Conservation (phyloP, 2,888 invertebrate species). For the Morinoia aosen region DNA sequence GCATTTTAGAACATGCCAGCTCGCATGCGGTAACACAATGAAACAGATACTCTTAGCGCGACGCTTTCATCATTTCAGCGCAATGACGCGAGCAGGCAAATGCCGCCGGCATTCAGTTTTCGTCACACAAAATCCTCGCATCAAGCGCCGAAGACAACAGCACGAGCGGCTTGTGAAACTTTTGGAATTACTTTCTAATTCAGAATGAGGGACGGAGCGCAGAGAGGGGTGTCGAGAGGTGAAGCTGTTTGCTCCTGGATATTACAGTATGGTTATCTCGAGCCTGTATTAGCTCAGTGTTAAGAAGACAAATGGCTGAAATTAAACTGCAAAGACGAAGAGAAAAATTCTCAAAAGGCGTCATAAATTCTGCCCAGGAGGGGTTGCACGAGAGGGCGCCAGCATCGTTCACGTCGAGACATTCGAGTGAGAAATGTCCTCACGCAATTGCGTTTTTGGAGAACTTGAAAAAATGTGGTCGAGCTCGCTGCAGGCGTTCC, state of each 20-base stretch:
- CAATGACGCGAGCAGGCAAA: background rate
- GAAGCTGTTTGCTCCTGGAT: slow-evolving; percentile 45
- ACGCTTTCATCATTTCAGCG: background rate
- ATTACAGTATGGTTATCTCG: slow-evolving; percentile 50
- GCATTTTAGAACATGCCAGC: background rate
- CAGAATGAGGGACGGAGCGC: background rate
- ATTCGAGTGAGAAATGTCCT: slow-evolving; percentile 4
- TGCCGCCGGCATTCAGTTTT: background rate
- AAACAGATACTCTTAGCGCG: background rate
- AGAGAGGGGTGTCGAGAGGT: background rate
- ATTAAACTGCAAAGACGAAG: slow-evolving; percentile 44
- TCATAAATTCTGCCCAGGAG: background rate
- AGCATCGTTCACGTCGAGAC: slow-evolving; percentile 12
- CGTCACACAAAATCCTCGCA: background rate
- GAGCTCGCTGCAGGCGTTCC: background rate
- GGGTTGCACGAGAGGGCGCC: slow-evolving; percentile 24
- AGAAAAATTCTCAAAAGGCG: slow-evolving; percentile 21
- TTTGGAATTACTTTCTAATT: background rate
- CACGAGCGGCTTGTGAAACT: background rate
- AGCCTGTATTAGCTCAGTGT: slow-evolving; percentile 49
- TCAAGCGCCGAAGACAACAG: background rate
- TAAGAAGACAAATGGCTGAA: slow-evolving; percentile 51
- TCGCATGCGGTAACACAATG: background rate
- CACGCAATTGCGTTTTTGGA: background rate
- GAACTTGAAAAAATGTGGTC: background rate